These are phyloP conservation scores for Characodon lateralis DNA, from an alignment of 2,797 vertebrate species.

Conservation along the genomic window DNA sequence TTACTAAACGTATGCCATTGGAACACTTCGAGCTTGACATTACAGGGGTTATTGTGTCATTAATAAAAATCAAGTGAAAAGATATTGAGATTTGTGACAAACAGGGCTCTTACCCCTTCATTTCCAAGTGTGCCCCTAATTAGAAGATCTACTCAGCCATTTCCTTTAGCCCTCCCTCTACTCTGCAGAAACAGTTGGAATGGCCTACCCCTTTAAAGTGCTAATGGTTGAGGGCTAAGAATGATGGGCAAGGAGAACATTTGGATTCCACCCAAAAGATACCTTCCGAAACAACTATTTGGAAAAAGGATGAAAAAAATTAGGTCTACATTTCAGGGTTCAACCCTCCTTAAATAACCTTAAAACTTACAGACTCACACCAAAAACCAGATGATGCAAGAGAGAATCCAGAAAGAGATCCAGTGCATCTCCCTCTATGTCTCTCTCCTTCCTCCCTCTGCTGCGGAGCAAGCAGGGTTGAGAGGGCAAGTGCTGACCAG, in stretches of 20 bases:
- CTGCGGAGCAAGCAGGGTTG: conserved; percentile 83
- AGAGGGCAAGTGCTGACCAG: conserved; percentile 88
- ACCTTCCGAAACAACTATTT: conserved; percentile 36
- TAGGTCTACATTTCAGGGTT: conserved; percentile 41
- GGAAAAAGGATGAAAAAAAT: conserved; percentile 1
- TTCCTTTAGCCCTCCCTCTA: background rate
- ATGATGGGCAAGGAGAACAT: too few relatives aligned
- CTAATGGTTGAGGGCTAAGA: too few relatives aligned
- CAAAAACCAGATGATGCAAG: conserved; percentile 46
- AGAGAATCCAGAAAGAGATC: conserved; percentile 50
- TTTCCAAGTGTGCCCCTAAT: background rate
- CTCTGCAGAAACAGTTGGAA: background rate
- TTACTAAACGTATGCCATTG: background rate
- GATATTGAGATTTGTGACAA: background rate
- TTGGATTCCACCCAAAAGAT: conserved; percentile 15
- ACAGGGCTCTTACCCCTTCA: background rate
- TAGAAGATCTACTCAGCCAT: background rate
- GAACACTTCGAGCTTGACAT: background rate
- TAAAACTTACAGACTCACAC: conserved; percentile 58
- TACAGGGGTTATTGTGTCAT: background rate
- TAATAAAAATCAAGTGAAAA: background rate
- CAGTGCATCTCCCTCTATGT: conserved; percentile 39
- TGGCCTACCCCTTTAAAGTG: too few relatives aligned
- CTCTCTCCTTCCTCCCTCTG: conserved; percentile 47
- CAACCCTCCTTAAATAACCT: conserved; percentile 62